phyloP scores from a whole-genome alignment of 2,113 vertebrate species.

The Siphamia tubifer region DNA sequence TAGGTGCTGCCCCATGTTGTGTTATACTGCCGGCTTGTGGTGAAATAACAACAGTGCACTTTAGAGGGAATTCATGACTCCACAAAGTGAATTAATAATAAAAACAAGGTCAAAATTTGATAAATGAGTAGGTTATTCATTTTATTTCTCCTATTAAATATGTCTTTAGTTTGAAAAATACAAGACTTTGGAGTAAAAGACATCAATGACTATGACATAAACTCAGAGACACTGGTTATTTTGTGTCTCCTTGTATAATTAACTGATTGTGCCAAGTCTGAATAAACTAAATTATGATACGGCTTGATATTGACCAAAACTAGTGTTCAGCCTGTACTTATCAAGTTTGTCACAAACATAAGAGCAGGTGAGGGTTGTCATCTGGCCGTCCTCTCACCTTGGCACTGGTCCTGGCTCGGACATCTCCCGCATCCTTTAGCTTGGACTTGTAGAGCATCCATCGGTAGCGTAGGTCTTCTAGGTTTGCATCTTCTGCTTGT shows the following conservation, averaged over 20 bases:
- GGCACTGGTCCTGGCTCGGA: slow-evolving; percentile 7
- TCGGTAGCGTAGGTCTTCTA: slow-evolving; percentile 88
- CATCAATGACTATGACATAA: no score
- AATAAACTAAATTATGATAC: neutral
- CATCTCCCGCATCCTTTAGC: slow-evolving; percentile 75
- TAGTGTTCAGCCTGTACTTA: no score
- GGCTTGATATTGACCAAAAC: no score
- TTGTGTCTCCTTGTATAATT: no score
- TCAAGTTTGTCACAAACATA: neutral
- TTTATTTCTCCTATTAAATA: no score
- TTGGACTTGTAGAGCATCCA: slow-evolving; percentile 97
- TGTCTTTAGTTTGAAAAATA: no score
- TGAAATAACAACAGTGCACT: neutral
- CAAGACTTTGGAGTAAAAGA: no score
- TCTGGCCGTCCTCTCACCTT: slow-evolving; percentile 48
- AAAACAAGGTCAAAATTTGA: no score
- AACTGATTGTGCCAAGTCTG: neutral
- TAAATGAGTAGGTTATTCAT: no score
- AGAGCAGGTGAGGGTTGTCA: neutral
- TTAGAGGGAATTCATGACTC: no score
- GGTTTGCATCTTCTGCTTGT: slow-evolving; percentile 57
- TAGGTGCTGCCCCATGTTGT: neutral
- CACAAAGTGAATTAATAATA: neutral
- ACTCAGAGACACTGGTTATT: no score
- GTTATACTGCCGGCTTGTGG: slow-evolving; percentile 35